phyloP scores from a whole-genome alignment of 2,797 vertebrate genomes.

The Clamator glandarius region DNA sequence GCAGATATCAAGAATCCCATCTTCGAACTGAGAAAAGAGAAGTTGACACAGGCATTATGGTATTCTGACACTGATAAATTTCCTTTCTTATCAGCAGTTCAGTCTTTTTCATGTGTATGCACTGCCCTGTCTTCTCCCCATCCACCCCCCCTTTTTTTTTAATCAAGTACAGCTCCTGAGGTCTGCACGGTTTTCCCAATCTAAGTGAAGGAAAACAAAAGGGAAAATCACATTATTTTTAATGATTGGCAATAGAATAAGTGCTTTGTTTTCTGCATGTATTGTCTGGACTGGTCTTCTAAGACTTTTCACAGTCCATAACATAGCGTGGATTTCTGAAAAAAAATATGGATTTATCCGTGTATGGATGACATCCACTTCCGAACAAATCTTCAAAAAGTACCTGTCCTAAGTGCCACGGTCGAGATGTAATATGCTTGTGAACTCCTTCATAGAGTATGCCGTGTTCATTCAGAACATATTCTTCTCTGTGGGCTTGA shows the following conservation, averaged over 20 bases:
- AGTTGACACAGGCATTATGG: neutral
- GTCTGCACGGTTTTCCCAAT: neutral
- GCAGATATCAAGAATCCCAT: conserved; percentile 86
- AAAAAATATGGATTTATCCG: neutral
- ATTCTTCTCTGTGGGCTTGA: conserved; percentile 84
- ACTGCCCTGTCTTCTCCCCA: neutral
- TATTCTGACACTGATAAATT: neutral
- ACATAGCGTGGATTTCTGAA: neutral
- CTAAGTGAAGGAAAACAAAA: neutral
- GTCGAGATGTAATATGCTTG: conserved; percentile 75
- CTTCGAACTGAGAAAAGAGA: conserved; percentile 82
- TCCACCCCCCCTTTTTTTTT: neutral
- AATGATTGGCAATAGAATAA: neutral
- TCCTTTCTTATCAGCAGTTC: neutral
- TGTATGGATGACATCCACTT: neutral
- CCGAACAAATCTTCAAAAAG: neutral
- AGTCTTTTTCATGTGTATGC: neutral
- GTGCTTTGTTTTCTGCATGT: neutral
- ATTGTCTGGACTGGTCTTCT: neutral
- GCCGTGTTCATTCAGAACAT: conserved; percentile 88
- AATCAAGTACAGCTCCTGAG: neutral
- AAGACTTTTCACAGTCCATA: neutral
- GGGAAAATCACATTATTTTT: neutral
- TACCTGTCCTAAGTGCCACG: conserved; percentile 92
- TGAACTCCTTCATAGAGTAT: conserved; percentile 82